Evolutionary conservation across 2,113 vertebrate genomes (phyloP), one percentile per base, ranked within the genome.

Genomic region (Bucco capensis): DNA sequence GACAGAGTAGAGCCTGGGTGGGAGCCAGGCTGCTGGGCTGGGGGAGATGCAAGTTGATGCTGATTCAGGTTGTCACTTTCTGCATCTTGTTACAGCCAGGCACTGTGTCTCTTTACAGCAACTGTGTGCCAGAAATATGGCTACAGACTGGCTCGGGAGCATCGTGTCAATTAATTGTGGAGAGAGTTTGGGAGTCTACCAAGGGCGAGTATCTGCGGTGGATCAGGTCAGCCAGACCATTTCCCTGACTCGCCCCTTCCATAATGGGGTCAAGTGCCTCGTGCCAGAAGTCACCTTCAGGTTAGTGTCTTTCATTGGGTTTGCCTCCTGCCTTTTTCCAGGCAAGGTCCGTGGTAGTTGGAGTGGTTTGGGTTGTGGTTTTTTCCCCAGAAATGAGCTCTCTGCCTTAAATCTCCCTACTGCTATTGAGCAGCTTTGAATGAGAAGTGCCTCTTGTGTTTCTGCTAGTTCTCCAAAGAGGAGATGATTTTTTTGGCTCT

Each of bases 251-350:
- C 98, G 98, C 46, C 99, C 99, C 62, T 99, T 99, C 92, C 99
- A 99, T 60, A 99, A 99, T 92, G 99, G 99, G 30, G 97, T 99
- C 75, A 99, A 98, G 92, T 99, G 99, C 90, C 98, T 99, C 8
- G 99, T 99, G 69, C 99, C 99, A 13, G 99, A 99, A 92, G 99
- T 99, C 96, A 99, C 99, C 31, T 99, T 99, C 97, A 99, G 99
- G 99, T 99, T 91, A 96, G 96, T 89, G 49, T n/a, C 60, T 16
- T 6, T 7, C 38, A 8, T 33, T 30, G 54, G 8, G 31, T 5
- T 11, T 27, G 11, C 16, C 4, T 28, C 23, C 53, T 74, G 27
- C 11, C 31, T 49, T 66, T 53, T 61, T 14, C 28, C n/a, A 50
- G 12, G 14, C 19, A 5, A 49, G 4, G 7, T 9, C 12, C 56